These are phyloP conservation scores for Neomorphus geoffroyi DNA, from an alignment of 2,797 vertebrate species.

Conservation along the genomic window DNA sequence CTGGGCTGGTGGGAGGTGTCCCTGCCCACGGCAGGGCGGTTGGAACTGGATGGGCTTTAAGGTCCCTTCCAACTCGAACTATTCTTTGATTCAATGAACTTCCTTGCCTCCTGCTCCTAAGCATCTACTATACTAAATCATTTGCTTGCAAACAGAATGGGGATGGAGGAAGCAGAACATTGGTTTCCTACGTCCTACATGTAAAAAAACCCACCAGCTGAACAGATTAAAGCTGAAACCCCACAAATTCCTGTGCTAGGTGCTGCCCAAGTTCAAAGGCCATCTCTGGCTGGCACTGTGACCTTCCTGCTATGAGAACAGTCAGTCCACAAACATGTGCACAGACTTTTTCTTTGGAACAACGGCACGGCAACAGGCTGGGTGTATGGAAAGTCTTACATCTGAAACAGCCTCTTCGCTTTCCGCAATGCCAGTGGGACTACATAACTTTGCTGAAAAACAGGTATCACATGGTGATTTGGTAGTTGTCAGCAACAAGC, in stretches of 20 bases:
- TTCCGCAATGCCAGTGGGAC: slow-evolving; percentile 1
- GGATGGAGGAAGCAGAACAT: neutral
- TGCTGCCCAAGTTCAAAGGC: neutral
- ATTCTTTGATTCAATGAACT: too few relatives aligned
- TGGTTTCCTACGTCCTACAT: neutral
- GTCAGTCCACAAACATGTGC: neutral
- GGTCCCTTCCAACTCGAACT: too few relatives aligned
- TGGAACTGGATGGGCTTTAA: too few relatives aligned
- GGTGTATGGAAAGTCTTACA: slow-evolving; percentile 17
- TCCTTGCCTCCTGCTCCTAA: neutral
- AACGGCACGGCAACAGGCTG: neutral
- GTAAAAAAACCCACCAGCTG: neutral
- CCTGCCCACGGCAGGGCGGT: too few relatives aligned
- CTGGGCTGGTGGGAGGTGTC: too few relatives aligned
- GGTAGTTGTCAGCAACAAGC: neutral
- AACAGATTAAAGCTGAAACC: neutral
- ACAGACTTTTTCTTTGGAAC: neutral
- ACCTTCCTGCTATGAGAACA: neutral
- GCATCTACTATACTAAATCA: neutral
- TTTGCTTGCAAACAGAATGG: neutral
- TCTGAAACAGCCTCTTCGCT: neutral
- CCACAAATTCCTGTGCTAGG: neutral
- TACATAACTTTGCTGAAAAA: slow-evolving; percentile 43
- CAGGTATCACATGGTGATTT: slow-evolving; percentile 55
- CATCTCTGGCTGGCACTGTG: neutral